These are phyloP conservation scores for Excalfactoria chinensis DNA, from an alignment of 2,113 vertebrate species.

Conservation along the genomic window DNA sequence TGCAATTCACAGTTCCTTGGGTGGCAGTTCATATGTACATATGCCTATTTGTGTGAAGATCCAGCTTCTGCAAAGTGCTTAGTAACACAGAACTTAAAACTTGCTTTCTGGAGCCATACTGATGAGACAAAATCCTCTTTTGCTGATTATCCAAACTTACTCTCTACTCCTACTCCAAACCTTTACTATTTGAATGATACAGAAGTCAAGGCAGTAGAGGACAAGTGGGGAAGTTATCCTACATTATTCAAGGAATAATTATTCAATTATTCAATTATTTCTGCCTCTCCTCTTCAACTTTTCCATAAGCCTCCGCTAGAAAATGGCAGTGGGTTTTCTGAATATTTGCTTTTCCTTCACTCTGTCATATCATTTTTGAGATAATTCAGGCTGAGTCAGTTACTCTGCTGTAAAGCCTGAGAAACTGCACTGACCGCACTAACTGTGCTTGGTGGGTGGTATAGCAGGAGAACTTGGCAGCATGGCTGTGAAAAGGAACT, in stretches of 20 bases:
- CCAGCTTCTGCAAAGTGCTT: not conserved
- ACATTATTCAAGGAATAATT: not conserved
- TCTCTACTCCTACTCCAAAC: not conserved
- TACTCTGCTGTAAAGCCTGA: conserved; percentile 31
- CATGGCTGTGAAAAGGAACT: not conserved
- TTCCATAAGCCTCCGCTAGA: not conserved
- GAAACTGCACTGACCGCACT: not conserved
- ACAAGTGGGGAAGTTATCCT: not conserved
- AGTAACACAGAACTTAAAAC: not conserved
- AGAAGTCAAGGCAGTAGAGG: not conserved
- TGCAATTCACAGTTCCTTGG: not conserved
- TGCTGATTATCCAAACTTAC: not conserved
- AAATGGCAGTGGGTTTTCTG: not conserved
- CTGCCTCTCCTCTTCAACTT: not conserved
- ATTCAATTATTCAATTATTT: not conserved
- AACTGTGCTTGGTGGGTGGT: not conserved
- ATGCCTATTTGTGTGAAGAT: not conserved
- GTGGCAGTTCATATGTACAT: not conserved
- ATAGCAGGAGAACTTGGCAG: conserved; percentile 4
- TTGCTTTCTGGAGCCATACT: not conserved
- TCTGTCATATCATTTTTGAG: conserved; percentile 24
- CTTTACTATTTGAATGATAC: not conserved
- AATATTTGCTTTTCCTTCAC: conserved; percentile 8
- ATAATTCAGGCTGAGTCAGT: conserved; percentile 35
- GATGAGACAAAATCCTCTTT: not conserved